These are phyloP conservation scores for Disparrhopalites patrizii DNA, from an alignment of 2,888 invertebrate species.

Conservation along the genomic window DNA sequence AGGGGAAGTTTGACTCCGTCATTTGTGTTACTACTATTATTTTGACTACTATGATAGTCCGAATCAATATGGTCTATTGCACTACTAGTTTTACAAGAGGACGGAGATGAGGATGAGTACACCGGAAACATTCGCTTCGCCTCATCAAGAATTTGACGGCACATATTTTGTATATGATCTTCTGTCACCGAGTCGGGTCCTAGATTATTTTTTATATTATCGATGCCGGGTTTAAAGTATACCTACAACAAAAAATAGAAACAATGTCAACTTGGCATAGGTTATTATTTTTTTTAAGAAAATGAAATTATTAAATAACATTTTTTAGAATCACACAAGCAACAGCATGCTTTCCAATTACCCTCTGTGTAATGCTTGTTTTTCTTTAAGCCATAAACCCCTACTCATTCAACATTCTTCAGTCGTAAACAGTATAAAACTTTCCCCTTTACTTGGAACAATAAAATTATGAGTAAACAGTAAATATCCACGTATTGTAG, in stretches of 20 bases:
- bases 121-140: conserved; percentile 66
- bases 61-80: conserved; percentile 45
- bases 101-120: conserved; percentile 42
- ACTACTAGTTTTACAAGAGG: conserved; percentile 48
- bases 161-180: conserved; percentile 67
- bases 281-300: too few relatives aligned
- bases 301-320: too few relatives aligned
- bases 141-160: conserved; percentile 73
- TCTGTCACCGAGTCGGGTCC: conserved; percentile 71
- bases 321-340: not conserved
- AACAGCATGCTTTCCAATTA: not conserved
- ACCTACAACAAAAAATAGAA: conserved; percentile 57
- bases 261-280: too few relatives aligned
- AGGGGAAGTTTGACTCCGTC: conserved; percentile 46
- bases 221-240: conserved; percentile 74
- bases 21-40: conserved; percentile 34
- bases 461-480: too few relatives aligned
- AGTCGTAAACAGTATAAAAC: too few relatives aligned
- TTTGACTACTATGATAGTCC: conserved; percentile 45
- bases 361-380: too few relatives aligned
- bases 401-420: too few relatives aligned
- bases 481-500: too few relatives aligned
- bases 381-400: too few relatives aligned
- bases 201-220: conserved; percentile 70
- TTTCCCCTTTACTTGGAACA: too few relatives aligned